These are phyloP conservation scores for Cylindroiulus punctatus DNA, from an alignment of 2,888 invertebrate species.

Conservation along the genomic window DNA sequence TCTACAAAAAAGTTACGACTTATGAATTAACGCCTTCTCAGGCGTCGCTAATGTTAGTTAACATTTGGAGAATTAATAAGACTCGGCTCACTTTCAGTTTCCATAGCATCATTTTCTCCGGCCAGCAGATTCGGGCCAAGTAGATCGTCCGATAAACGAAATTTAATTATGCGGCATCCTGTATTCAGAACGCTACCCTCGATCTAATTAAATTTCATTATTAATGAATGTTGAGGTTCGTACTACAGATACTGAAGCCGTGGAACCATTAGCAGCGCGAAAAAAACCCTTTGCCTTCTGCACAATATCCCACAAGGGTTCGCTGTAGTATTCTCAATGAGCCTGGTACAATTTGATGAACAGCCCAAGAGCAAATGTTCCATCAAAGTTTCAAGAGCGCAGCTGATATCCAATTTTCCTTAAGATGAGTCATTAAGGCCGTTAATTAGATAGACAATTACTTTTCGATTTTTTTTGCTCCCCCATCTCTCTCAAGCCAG, in stretches of 20 bases:
- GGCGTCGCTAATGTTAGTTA: neutral
- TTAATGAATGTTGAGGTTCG: slow-evolving; percentile 32
- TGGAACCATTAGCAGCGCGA: neutral
- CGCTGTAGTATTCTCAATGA: neutral
- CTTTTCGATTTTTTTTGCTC: slow-evolving; percentile 25
- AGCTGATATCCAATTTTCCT: slow-evolving; percentile 34
- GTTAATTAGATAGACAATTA: slow-evolving; percentile 38
- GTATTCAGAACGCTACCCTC: neutral
- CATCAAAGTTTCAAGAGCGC: slow-evolving; percentile 33
- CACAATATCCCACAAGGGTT: slow-evolving; percentile 23
- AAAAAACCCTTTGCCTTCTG: slow-evolving; percentile 11
- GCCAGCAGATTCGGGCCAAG: neutral
- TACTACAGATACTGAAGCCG: neutral
- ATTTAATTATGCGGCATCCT: slow-evolving; percentile 29
- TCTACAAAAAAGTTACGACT: too few relatives aligned
- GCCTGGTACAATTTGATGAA: slow-evolving; percentile 5
- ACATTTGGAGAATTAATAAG: neutral
- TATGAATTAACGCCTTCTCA: too few relatives aligned
- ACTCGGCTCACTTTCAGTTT: neutral
- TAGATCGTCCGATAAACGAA: neutral
- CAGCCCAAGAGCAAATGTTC: slow-evolving; percentile 8
- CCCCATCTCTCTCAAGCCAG: slow-evolving; percentile 12
- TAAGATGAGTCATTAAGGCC: slow-evolving; percentile 38
- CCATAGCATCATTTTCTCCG: neutral
- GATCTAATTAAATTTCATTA: neutral